Conservation (phyloP, 2,888 invertebrate species). For the Agrotis clavis region DNA sequence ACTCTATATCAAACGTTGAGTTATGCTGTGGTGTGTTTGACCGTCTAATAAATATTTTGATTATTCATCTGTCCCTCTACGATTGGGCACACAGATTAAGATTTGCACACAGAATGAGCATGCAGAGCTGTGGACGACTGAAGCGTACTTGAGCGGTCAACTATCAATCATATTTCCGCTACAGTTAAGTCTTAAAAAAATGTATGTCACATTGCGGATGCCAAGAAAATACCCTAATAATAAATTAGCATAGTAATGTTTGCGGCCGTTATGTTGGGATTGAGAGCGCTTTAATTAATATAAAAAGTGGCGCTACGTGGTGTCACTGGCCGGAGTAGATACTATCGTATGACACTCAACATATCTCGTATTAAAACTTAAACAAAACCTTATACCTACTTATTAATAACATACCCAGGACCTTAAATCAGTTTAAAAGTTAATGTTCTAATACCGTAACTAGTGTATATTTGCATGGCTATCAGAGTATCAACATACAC, state of each 20-base stretch:
- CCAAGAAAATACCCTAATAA: constrained; percentile 89
- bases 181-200: constrained; percentile 89
- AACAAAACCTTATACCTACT: constrained; percentile 40
- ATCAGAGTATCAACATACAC: neutral
- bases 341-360: constrained; percentile 63
- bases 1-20: constrained; percentile 40
- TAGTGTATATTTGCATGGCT: constrained; percentile 10
- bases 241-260: constrained; percentile 90
- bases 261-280: constrained; percentile 88
- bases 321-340: constrained; percentile 85
- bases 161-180: constrained; percentile 90
- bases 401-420: constrained; percentile 23
- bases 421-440: constrained; percentile 40
- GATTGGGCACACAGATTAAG: constrained; percentile 75
- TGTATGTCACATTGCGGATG: constrained; percentile 90
- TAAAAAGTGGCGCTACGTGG: constrained; percentile 82
- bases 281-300: constrained; percentile 87
- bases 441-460: constrained; percentile 26
- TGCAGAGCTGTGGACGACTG: constrained; percentile 73
- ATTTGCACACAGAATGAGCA: constrained; percentile 71
- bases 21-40: constrained; percentile 42
- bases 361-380: constrained; percentile 38
- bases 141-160: constrained; percentile 84
- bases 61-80: constrained; percentile 68
- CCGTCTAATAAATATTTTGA: constrained; percentile 66